Evolutionary conservation across 2,888 invertebrate genomes (phyloP).

Genomic region (Macrophya alboannulata): DNA sequence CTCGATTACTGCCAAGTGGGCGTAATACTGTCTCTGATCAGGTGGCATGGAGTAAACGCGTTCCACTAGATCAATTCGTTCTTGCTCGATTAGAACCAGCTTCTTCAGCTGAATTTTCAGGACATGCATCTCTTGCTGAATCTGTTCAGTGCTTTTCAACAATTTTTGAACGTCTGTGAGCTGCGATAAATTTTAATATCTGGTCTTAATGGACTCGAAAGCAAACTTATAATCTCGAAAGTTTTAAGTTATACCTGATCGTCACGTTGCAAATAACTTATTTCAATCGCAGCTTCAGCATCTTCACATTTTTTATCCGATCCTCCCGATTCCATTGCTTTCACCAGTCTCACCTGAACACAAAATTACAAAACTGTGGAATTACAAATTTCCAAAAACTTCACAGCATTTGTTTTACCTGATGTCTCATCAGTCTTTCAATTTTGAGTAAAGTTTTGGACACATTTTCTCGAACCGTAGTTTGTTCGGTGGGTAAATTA

Average conservation of each 20-base stretch:
- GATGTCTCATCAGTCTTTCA: conserved; percentile 51
- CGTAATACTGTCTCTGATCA: conserved; percentile 52
- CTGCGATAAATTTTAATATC: conserved; percentile 1
- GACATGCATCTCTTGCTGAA: conserved; percentile 4
- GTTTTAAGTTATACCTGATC: conserved; percentile 12
- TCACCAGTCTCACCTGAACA: conserved; percentile 42
- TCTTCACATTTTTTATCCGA: neutral
- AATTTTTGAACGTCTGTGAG: conserved; percentile 25
- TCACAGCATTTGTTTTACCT: neutral
- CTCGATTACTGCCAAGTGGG: conserved; percentile 48
- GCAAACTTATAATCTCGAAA: neutral
- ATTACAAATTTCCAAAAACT: neutral
- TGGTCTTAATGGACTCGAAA: neutral
- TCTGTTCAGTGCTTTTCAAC: conserved; percentile 44
- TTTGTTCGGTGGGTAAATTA: conserved; percentile 48
- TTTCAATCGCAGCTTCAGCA: neutral
- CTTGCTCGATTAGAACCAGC: conserved; percentile 49
- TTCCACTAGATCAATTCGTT: conserved; percentile 48
- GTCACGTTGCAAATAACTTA: conserved; percentile 26
- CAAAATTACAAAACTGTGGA: neutral
- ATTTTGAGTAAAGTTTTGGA: conserved; percentile 38
- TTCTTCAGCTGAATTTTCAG: conserved; percentile 53
- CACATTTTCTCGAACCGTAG: conserved; percentile 35
- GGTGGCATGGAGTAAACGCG: conserved; percentile 55
- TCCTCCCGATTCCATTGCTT: conserved; percentile 34